A percentile compares a stretch with the other conserved stretches of the same genome.
phyloP scores from a whole-genome alignment of 2,888 invertebrate genomes.

The Gisinianus flammeolus region DNA sequence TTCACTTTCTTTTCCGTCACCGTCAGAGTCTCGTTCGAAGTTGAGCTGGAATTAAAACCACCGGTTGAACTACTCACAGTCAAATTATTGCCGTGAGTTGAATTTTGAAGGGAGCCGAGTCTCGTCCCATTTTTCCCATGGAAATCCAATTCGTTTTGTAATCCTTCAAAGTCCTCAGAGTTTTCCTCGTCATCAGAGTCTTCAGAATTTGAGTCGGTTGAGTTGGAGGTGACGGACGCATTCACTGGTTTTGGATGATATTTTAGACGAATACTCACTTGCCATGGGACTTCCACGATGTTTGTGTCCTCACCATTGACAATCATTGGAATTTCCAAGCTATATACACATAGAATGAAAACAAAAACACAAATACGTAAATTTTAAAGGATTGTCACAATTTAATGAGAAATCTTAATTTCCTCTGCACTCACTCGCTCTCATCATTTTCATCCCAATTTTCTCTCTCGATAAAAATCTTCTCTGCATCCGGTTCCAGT shows the following conservation, averaged over 20 bases:
- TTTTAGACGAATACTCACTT: constrained; percentile 48
- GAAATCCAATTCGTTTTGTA: neutral
- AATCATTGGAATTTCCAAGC: constrained; percentile 42
- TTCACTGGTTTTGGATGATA: neutral
- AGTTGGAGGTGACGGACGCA: neutral
- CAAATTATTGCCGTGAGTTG: neutral
- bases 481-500: constrained; percentile 16
- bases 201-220: neutral
- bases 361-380: neutral
- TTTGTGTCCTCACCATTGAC: constrained; percentile 54
- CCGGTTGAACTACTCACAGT: neutral
- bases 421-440: neutral
- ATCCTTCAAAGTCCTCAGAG: neutral
- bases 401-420: neutral
- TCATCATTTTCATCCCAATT: constrained; percentile 9
- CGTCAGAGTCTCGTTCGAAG: neutral
- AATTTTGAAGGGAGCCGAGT: neutral
- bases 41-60: neutral
- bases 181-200: neutral
- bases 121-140: neutral
- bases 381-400: neutral
- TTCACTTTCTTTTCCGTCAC: neutral
- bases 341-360: neutral
- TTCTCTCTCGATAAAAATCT: neutral
- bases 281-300: constrained; percentile 53